Conservation (phyloP, 2,888 invertebrate species). For the Ochlodes sylvanus region DNA sequence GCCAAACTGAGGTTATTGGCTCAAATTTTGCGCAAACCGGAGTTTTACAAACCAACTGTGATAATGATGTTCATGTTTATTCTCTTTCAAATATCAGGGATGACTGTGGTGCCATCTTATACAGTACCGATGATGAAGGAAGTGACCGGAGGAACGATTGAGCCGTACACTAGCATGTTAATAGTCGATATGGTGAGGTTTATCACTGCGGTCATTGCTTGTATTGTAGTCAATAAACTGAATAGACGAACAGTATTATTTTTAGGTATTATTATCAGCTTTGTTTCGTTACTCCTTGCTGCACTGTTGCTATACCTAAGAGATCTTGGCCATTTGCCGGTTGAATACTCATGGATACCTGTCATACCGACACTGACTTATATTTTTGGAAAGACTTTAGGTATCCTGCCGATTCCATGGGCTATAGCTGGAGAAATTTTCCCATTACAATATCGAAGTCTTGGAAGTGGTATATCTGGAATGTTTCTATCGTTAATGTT, state of each 20-base stretch:
- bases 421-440: constrained; percentile 90
- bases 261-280: constrained; percentile 85
- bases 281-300: constrained; percentile 81
- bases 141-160: constrained; percentile 83
- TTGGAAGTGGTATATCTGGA: constrained; percentile 87
- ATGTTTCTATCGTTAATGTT: constrained; percentile 87
- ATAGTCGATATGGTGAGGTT: constrained; percentile 87
- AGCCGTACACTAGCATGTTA: constrained; percentile 87
- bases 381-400: constrained; percentile 84
- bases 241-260: constrained; percentile 86
- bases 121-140: constrained; percentile 87
- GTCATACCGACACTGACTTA: constrained; percentile 82
- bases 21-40: constrained; percentile 66
- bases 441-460: constrained; percentile 85
- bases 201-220: constrained; percentile 85
- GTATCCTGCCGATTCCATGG: constrained; percentile 88
- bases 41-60: constrained; percentile 85
- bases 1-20: constrained; percentile 63
- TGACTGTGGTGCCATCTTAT: constrained; percentile 89
- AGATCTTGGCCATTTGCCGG: constrained; percentile 63
- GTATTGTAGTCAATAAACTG: constrained; percentile 84
- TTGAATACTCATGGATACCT: constrained; percentile 72
- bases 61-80: constrained; percentile 88
- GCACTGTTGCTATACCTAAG: constrained; percentile 72
- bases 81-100: constrained; percentile 88